Evolutionary conservation across 2,888 invertebrate species (phyloP).

Genomic region (Papilio gigon): DNA sequence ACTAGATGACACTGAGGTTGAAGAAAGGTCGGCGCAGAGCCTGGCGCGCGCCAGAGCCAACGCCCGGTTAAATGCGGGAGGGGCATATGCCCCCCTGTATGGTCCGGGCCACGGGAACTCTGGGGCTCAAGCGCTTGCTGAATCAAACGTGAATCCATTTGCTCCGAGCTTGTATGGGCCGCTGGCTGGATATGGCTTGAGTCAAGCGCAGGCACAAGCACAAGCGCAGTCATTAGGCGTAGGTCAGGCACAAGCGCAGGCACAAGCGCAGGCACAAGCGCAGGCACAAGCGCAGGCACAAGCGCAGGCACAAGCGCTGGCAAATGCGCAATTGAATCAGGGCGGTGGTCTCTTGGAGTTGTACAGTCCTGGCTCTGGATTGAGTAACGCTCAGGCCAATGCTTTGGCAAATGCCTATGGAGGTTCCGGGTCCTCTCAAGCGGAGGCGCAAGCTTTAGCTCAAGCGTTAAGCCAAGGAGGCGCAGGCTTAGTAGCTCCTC

Average conservation of each 20-base stretch:
- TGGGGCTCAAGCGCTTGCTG: slow-evolving; percentile 39
- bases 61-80: slow-evolving; percentile 1
- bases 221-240: slow-evolving; percentile 37
- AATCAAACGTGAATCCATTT: slow-evolving; percentile 18
- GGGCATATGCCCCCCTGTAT: slow-evolving; percentile 8
- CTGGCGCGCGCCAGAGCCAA: slow-evolving; percentile 22
- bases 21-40: slow-evolving; percentile 27
- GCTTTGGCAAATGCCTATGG: slow-evolving; percentile 40
- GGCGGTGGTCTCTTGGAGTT: neutral
- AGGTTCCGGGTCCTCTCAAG: slow-evolving; percentile 17
- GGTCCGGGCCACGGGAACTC: slow-evolving; percentile 36
- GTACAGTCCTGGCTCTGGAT: slow-evolving; percentile 17
- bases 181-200: slow-evolving; percentile 10
- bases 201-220: slow-evolving; percentile 35
- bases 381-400: slow-evolving; percentile 41
- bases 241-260: neutral
- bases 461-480: slow-evolving; percentile 31
- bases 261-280: slow-evolving; percentile 31
- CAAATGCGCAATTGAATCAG: slow-evolving; percentile 9
- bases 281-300: slow-evolving; percentile 39
- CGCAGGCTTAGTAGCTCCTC: neutral
- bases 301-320: neutral
- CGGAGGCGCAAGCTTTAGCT: slow-evolving; percentile 34
- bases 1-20: slow-evolving; percentile 10
- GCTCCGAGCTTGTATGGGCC: slow-evolving; percentile 5